Evolutionary conservation across 2,797 vertebrate genomes (phyloP), one percentile per base, ranked within the genome.

Genomic region (Aselliscus stoliczkanus): DNA sequence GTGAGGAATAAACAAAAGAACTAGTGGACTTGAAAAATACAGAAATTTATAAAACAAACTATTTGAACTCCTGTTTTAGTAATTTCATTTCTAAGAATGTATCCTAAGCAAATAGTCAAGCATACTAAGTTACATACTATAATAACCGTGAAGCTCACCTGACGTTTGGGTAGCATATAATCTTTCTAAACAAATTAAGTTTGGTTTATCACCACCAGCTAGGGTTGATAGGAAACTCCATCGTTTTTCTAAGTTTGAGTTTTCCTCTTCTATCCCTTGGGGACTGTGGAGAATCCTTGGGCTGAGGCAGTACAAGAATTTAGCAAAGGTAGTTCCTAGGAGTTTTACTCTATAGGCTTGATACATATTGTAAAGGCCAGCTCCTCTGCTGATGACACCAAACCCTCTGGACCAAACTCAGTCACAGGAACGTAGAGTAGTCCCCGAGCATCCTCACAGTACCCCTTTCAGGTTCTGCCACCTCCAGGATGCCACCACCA

Each of bases 1-100:
- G 72, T 44, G 67, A 93, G 39, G 52, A 83, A 93, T 96, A 95
- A 79, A 96, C 4, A 92, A 83, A 94, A 80, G 34, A 77, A 80
- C 73, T 72, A 52, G 60, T 70, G 65, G 72, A 70, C 52, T 75
- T 93, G 94, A 92, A 82, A 94, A 95, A 87, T 83, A 84, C 23
- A 85, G 94, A 93, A 60, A 88, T 23, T n/a, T 69, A 21, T 50
- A 87, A 73, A 87, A 75, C 77, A 52, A 77, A 47, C 47, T 73
- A 20, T 31, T 77, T 14, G 6, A 20, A 37, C 9, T 73, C 47
- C 60, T 12, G 70, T 42, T 15, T 10, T 12, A 67, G 27, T 93
- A 14, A 83, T 64, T 70, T 88, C 42, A 54, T 77, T 96, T 95
- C 39, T 82, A 90, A 75, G 11, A 88, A 85, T 72, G 77, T 89